Evolutionary conservation across 2,797 vertebrate species (phyloP).

Genomic region (Rhabdomys pumilio): DNA sequence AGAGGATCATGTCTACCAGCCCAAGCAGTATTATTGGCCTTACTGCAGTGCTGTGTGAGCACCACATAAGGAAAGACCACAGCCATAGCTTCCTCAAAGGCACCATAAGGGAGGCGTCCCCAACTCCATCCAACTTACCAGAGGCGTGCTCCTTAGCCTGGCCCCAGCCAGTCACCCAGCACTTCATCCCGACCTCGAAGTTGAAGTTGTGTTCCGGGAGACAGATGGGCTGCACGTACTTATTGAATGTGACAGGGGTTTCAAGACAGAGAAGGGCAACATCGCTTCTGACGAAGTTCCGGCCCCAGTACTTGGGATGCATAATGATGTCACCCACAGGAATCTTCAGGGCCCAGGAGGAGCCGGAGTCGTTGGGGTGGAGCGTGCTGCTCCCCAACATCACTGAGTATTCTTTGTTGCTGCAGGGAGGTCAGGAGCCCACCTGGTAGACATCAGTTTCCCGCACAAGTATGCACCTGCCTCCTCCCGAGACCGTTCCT

Average conservation of each 20-base stretch:
- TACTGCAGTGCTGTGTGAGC: neutral
- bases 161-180: slow-evolving; percentile 84
- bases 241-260: neutral
- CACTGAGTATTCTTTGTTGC: slow-evolving; percentile 78
- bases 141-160: slow-evolving; percentile 52
- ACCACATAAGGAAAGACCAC: neutral
- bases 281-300: slow-evolving; percentile 63
- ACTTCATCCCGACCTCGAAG: slow-evolving; percentile 73
- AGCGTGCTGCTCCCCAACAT: slow-evolving; percentile 70
- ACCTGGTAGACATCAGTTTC: neutral
- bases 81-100: neutral
- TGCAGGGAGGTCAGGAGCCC: slow-evolving; percentile 52
- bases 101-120: neutral
- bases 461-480: rapidly evolving
- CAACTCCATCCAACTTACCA: slow-evolving; percentile 43
- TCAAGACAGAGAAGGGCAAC: slow-evolving; percentile 76
- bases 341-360: neutral
- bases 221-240: slow-evolving; percentile 77
- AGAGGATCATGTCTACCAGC: neutral
- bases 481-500: neutral
- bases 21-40: neutral
- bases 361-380: neutral
- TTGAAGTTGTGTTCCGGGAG: slow-evolving; percentile 57
- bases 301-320: slow-evolving; percentile 80
- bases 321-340: slow-evolving; percentile 76